Evolutionary conservation across 2,113 vertebrate genomes (phyloP).

Genomic region (Myxocyprinus asiaticus): DNA sequence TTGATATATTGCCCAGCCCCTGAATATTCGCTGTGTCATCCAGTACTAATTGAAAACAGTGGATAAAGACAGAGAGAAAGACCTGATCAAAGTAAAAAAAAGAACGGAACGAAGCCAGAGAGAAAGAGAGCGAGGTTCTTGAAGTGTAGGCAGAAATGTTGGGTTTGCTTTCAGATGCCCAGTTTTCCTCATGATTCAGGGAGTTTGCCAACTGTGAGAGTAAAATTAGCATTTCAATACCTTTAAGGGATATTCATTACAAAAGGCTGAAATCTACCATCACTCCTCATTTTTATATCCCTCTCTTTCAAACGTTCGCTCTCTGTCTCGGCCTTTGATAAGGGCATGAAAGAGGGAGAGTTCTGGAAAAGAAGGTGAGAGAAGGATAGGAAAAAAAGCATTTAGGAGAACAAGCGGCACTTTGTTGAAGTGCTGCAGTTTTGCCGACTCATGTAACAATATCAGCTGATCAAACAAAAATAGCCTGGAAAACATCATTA

Average conservation of each 20-base stretch:
- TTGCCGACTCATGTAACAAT: conserved; percentile 19
- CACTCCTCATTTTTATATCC: conserved; percentile 34
- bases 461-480: conserved; percentile 15
- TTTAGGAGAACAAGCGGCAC: conserved; percentile 29
- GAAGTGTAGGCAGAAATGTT: conserved; percentile 41
- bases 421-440: conserved; percentile 9
- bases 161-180: conserved; percentile 5
- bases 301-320: neutral
- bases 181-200: neutral
- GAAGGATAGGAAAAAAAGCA: conserved; percentile 5
- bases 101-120: neutral
- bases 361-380: conserved; percentile 2
- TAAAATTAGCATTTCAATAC: conserved; percentile 43
- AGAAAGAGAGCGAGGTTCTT: neutral
- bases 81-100: too few species aligned
- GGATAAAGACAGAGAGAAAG: too few species aligned
- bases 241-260: conserved; percentile 30
- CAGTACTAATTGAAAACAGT: too few species aligned
- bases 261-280: conserved; percentile 26
- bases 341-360: conserved; percentile 6
- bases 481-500: conserved; percentile 4
- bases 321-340: conserved; percentile 28
- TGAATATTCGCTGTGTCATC: too few species aligned
- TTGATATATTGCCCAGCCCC: too few species aligned
- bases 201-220: conserved; percentile 14